These are phyloP conservation scores for Metridium senile DNA, from an alignment of 92 coral and sea anemone species.

Conservation along the genomic window DNA sequence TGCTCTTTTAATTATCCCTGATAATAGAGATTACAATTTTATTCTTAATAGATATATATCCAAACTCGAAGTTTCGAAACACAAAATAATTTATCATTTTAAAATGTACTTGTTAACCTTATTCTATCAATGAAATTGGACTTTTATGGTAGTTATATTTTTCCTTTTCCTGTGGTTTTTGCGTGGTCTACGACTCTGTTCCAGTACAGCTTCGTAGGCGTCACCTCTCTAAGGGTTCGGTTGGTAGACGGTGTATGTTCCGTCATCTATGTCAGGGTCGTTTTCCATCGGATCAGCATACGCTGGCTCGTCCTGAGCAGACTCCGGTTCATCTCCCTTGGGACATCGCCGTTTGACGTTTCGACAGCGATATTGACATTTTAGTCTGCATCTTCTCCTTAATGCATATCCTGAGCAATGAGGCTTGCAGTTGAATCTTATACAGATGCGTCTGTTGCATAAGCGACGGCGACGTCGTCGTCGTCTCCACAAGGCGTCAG, in stretches of 20 bases:
- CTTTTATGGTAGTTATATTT: no score
- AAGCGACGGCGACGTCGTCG: not conserved
- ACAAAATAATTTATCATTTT: no score
- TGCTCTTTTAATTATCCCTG: no score
- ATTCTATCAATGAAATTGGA: no score
- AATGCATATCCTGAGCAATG: not conserved
- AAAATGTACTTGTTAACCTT: no score
- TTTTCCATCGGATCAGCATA: not conserved
- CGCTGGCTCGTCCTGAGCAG: not conserved
- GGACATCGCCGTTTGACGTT: not conserved
- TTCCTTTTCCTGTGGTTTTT: not conserved
- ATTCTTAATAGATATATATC: no score
- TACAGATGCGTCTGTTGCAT: not conserved
- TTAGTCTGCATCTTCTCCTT: not conserved
- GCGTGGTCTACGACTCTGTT: not conserved
- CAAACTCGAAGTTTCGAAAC: no score
- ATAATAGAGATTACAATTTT: no score
- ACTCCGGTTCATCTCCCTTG: not conserved
- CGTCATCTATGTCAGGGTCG: not conserved
- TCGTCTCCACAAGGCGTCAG: not conserved
- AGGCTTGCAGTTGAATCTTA: no score
- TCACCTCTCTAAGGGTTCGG: not conserved
- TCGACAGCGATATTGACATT: no score
- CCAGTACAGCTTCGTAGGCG: not conserved
- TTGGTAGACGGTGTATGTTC: not conserved